Conservation (phyloP, 2,797 vertebrate species). For the Nannoperca obscura region DNA sequence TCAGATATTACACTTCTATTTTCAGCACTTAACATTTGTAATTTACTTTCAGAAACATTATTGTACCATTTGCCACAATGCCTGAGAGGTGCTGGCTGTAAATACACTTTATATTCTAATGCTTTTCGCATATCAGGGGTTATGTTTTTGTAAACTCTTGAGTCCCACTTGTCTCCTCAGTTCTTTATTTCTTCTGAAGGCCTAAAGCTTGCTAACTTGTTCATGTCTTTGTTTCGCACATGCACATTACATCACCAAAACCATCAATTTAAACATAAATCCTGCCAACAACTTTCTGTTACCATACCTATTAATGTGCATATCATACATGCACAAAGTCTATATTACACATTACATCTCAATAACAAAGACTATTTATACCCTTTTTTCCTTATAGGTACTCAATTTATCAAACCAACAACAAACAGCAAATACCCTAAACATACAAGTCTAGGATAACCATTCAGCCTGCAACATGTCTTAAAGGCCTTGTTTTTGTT, state of each 20-base stretch:
- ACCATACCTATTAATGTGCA: conserved; percentile 40
- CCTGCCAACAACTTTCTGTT: conserved; percentile 39
- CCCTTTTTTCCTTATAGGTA: conserved; percentile 39
- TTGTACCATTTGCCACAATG: background rate
- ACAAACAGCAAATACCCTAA: conserved; percentile 46
- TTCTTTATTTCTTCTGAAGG: conserved; percentile 19
- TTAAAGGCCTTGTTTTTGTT: conserved; percentile 44
- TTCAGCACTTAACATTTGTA: conserved; percentile 12
- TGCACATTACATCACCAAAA: conserved; percentile 44
- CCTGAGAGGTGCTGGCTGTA: conserved; percentile 6
- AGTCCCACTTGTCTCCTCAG: background rate
- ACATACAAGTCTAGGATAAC: conserved; percentile 33
- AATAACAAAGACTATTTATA: conserved; percentile 61
- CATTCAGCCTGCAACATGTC: conserved; percentile 42
- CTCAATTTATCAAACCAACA: conserved; percentile 59
- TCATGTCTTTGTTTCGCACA: conserved; percentile 16
- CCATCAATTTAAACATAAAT: conserved; percentile 23
- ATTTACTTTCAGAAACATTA: conserved; percentile 14
- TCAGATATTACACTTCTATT: background rate
- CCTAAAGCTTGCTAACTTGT: background rate
- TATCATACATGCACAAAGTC: conserved; percentile 47
- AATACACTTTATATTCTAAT: conserved; percentile 2
- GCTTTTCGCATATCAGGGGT: conserved; percentile 1
- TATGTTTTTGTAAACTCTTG: conserved; percentile 29
- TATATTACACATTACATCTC: conserved; percentile 48